Base-by-base conservation (phyloP, 2,113 vertebrate genomes). In the Nycticryphes semicollaris region DNA sequence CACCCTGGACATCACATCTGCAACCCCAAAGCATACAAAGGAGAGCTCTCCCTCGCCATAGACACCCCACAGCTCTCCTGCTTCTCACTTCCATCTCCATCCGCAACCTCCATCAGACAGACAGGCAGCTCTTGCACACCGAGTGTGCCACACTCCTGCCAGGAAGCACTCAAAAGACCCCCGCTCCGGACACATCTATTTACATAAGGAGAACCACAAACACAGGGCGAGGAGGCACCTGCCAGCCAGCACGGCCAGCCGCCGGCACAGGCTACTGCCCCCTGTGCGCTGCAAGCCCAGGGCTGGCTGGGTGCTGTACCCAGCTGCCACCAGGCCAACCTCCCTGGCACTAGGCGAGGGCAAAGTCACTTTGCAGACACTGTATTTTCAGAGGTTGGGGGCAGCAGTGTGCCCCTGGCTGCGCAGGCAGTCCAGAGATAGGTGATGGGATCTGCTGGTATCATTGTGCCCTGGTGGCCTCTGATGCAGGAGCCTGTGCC, bases 51-150 rank as follows among this genome's bases (percentile, higher is more conserved):
- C 73, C 68, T 73, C 4, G 0, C 43, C 20, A 6, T 0, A 7
- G 88, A 48, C 33, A 30, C n/a, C 80, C 66, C 35, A 2, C 0
- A 1, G 62, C 35, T 48, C 23, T 15, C 37, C 37, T 48, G 37
- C 54, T 74, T 47, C 21, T 31, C 2, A 1, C 47, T 63, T n/a
- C 39, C 64, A 62, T 37, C 77, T n/a, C 39, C 64, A 62, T 37
- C 77, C 9, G 2, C 37, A 31, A 8, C 59, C 41, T 21, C 45
- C 59, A 4, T n/a, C 3, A 1, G 37, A 10, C 28, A 2, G 3
- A 0, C 0, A 5, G 77, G 77, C 53, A 5, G 68, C 2, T 3
- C 60, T 5, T 0, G 1, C 20, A 48, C 2, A 0, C 66, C 0
- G 14, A 28, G 72, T 0, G 11, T 45, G 90, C 69, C 48, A 11